Conservation (phyloP, 2,797 vertebrate species). For the Falco cherrug region DNA sequence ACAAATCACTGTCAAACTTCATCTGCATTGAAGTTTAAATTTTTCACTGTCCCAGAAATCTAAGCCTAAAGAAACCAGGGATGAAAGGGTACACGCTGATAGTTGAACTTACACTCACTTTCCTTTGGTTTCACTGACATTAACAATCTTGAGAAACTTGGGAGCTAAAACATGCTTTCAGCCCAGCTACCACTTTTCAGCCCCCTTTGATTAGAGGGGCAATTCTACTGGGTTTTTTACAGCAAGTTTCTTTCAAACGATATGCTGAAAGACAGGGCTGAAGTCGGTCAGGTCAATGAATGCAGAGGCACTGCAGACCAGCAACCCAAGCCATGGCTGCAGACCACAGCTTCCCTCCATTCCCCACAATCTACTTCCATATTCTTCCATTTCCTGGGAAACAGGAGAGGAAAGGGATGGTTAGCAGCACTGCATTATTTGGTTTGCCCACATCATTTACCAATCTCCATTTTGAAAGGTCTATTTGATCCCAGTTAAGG, state of each 20-base stretch:
- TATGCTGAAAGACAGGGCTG: background rate
- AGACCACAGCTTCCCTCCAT: background rate
- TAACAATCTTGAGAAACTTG: background rate
- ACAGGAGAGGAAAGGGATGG: background rate
- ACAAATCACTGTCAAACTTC: background rate
- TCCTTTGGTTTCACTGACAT: background rate
- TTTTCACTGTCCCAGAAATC: background rate
- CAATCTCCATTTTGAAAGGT: background rate
- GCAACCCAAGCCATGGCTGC: background rate
- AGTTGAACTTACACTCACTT: background rate
- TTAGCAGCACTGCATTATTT: fast-evolving
- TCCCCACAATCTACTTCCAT: background rate
- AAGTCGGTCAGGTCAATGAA: background rate
- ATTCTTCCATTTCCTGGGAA: background rate
- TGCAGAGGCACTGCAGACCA: background rate
- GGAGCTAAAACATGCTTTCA: background rate
- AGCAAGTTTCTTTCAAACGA: background rate
- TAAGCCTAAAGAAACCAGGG: background rate
- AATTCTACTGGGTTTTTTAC: background rate
- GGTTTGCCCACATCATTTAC: background rate
- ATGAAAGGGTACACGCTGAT: background rate
- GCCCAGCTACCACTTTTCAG: background rate
- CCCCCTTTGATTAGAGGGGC: background rate
- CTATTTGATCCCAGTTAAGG: background rate
- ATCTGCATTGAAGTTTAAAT: background rate